phyloP scores from a whole-genome alignment of 1,140 invertebrate species.

The Solenopsis invicta region DNA sequence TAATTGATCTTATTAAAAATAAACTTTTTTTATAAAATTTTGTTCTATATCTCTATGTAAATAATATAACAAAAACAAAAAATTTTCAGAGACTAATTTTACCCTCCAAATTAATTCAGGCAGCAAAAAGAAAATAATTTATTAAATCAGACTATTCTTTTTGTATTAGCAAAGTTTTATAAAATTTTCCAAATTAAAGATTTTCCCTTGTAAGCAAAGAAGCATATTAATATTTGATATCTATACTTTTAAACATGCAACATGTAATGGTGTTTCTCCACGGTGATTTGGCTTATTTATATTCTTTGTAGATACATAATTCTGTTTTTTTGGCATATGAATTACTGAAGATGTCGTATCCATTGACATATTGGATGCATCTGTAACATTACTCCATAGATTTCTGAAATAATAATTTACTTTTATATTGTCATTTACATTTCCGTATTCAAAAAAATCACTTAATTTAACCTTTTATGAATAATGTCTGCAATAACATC shows the following conservation, averaged over 20 bases:
- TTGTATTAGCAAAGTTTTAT: no score
- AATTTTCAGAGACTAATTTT: no score
- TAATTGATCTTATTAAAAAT: no score
- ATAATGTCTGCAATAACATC: constrained; percentile 75
- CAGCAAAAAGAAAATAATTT: no score
- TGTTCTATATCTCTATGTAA: no score
- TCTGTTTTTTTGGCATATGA: constrained; percentile 28
- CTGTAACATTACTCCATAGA: constrained; percentile 36
- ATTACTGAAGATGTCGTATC: constrained; percentile 29
- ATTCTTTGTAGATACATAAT: constrained; percentile 69
- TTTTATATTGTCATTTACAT: neutral
- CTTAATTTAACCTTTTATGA: constrained; percentile 71
- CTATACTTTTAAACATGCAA: constrained; percentile 85
- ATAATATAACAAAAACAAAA: no score
- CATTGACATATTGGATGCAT: neutral
- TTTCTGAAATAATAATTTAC: constrained; percentile 47
- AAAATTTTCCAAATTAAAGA: no score
- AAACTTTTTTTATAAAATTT: no score
- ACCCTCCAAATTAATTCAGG: no score
- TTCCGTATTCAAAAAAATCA: constrained; percentile 25
- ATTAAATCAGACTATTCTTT: no score
- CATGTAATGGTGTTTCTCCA: constrained; percentile 88
- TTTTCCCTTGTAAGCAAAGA: neutral
- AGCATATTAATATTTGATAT: constrained; percentile 21
- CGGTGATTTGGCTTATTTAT: constrained; percentile 87